phyloP scores from a whole-genome alignment of 64 coral and sea anemone species.

The Dendronephthya gigantea region DNA sequence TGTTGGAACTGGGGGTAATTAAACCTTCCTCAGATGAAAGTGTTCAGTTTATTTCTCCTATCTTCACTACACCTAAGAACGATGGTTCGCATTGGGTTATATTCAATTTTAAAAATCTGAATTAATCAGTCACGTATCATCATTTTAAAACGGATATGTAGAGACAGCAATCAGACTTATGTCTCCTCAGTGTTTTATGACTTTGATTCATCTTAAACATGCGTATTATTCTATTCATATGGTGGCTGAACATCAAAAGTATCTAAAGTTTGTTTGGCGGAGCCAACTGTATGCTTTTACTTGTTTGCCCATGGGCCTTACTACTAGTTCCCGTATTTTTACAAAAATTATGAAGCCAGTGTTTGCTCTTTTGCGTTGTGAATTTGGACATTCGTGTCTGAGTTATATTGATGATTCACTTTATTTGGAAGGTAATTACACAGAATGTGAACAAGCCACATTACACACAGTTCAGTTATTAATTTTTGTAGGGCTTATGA shows the following conservation, averaged over 20 bases:
- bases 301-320: slow-evolving; percentile 42
- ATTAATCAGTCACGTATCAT: too few species aligned
- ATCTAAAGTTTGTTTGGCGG: slow-evolving; percentile 52
- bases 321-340: slow-evolving; percentile 48
- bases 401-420: slow-evolving; percentile 44
- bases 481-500: slow-evolving; percentile 40
- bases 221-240: slow-evolving; percentile 51
- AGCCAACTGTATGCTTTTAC: slow-evolving; percentile 41
- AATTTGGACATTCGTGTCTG: slow-evolving; percentile 32
- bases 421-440: neutral
- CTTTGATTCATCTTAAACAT: slow-evolving; percentile 43
- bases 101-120: slow-evolving; percentile 33
- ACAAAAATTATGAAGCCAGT: slow-evolving; percentile 53
- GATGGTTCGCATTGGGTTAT: too few species aligned
- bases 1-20: slow-evolving; percentile 38
- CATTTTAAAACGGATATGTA: slow-evolving; percentile 65
- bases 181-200: slow-evolving; percentile 43
- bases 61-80: too few species aligned
- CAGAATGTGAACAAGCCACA: slow-evolving; percentile 7
- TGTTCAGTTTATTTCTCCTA: too few species aligned
- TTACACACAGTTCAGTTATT: slow-evolving; percentile 17
- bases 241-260: slow-evolving; percentile 34
- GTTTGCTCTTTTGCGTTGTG: slow-evolving; percentile 15
- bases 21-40: neutral
- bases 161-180: slow-evolving; percentile 58